Percentiles rank a stretch among this genome's conserved stretches.
These are phyloP conservation scores for Drosophila silvestris DNA, from an alignment of 2,888 invertebrate species.

Conservation along the genomic window DNA sequence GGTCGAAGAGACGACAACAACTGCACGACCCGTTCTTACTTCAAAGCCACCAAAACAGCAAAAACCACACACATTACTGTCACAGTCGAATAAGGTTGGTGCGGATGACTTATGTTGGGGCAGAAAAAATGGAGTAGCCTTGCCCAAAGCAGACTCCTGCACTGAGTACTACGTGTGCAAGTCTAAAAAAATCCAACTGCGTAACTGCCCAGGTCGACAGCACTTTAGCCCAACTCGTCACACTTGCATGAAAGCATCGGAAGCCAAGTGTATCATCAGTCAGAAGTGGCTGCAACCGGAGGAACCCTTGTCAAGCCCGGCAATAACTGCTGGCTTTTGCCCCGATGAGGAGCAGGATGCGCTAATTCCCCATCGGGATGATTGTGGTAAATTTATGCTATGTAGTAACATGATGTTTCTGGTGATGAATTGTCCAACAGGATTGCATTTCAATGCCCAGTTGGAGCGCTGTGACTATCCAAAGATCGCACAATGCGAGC, in stretches of 20 bases:
- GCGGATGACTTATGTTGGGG: constrained; percentile 40
- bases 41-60: constrained; percentile 8
- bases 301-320: constrained; percentile 27
- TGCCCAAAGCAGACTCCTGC: constrained; percentile 63
- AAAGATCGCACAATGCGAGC: constrained; percentile 61
- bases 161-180: constrained; percentile 70
- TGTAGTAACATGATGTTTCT: constrained; percentile 64
- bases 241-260: constrained; percentile 51
- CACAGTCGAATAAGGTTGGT: background rate
- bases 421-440: constrained; percentile 72
- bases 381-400: constrained; percentile 70
- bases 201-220: constrained; percentile 48
- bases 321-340: constrained; percentile 54
- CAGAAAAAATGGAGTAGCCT: constrained; percentile 51
- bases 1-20: constrained; percentile 10
- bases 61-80: background rate
- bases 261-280: constrained; percentile 47
- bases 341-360: constrained; percentile 52
- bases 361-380: constrained; percentile 59
- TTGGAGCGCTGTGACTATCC: constrained; percentile 74
- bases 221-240: constrained; percentile 61
- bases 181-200: constrained; percentile 42
- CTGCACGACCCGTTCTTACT: background rate
- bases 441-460: constrained; percentile 70
- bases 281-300: background rate